phyloP scores from a whole-genome alignment of 2,797 vertebrate genomes.

The Carduelis carduelis region DNA sequence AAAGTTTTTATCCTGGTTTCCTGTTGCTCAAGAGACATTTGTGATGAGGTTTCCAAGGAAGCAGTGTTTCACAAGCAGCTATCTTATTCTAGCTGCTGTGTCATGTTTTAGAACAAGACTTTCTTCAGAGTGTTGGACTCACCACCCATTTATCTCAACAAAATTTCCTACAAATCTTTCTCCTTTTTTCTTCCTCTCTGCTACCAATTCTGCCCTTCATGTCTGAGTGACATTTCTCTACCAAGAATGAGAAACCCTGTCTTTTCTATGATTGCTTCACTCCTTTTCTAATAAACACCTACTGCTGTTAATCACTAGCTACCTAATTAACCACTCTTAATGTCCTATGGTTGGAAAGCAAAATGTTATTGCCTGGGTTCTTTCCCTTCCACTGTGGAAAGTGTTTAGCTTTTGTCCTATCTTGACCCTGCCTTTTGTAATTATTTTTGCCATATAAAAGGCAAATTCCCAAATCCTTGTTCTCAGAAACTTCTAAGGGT shows the following conservation, averaged over 20 bases:
- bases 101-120: background rate
- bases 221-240: background rate
- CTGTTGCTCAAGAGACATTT: background rate
- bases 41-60: background rate
- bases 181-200: background rate
- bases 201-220: accelerated
- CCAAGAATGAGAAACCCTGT: background rate
- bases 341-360: background rate
- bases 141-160: background rate
- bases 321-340: background rate
- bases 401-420: background rate
- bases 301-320: background rate
- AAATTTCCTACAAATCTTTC: background rate
- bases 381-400: background rate
- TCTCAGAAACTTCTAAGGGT: background rate
- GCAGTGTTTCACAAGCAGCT: background rate
- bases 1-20: background rate
- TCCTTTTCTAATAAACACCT: background rate
- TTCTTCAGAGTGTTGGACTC: background rate
- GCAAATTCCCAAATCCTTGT: constrained; percentile 13
- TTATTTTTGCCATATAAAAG: constrained; percentile 15
- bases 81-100: background rate
- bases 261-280: background rate
- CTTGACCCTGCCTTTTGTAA: background rate
- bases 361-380: background rate